Evolutionary conservation across 2,113 vertebrate species (phyloP).

Genomic region (Tenebrosternarchus preto): DNA sequence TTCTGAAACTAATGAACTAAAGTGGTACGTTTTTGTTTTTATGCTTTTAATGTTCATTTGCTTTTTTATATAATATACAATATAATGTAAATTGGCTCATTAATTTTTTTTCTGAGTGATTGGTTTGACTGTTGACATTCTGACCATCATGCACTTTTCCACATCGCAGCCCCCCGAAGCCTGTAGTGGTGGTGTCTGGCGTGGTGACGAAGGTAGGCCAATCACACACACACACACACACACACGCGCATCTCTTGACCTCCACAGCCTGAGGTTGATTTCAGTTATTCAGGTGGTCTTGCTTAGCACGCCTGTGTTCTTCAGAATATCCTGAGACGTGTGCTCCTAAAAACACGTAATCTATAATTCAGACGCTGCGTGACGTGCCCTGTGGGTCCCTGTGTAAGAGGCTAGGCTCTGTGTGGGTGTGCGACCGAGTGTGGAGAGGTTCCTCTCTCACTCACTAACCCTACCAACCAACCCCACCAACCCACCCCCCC

Average conservation of each 20-base stretch:
- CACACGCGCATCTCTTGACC: background rate
- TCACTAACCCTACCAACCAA: constrained; percentile 1
- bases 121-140: too few relatives aligned
- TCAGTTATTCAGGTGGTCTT: background rate
- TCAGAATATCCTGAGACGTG: background rate
- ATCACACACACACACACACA: too few relatives aligned
- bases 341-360: constrained; percentile 15
- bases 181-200: constrained; percentile 88
- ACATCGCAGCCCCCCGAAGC: constrained; percentile 84
- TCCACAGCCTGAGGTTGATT: background rate
- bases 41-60: background rate
- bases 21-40: too few relatives aligned
- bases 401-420: background rate
- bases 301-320: background rate
- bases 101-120: background rate
- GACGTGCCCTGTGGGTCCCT: background rate
- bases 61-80: background rate
- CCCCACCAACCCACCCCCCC: background rate
- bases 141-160: constrained; percentile 11
- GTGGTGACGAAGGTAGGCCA: constrained; percentile 91
- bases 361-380: constrained; percentile 36
- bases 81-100: background rate
- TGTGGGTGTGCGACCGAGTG: constrained; percentile 33
- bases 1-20: background rate
- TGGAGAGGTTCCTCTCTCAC: background rate